These are phyloP conservation scores for Epinephelus fuscoguttatus DNA, from an alignment of 2,113 vertebrate genomes.

Conservation along the genomic window DNA sequence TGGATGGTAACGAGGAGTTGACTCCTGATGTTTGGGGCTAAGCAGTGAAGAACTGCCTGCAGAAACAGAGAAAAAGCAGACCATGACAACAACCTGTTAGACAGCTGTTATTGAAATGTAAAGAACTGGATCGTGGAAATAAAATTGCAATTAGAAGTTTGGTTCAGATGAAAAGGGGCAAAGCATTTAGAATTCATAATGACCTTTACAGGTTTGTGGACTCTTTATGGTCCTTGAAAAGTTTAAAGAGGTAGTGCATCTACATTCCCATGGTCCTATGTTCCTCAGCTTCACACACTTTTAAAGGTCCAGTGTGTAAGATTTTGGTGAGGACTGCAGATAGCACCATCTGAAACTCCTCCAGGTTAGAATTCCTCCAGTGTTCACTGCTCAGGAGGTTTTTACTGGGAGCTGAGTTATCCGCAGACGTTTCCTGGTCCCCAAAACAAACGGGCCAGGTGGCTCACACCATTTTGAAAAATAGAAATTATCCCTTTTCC, in stretches of 20 bases:
- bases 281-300: too few relatives aligned
- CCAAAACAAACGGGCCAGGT: too few relatives aligned
- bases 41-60: constrained; percentile 46
- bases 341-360: too few relatives aligned
- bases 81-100: neutral
- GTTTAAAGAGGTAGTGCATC: neutral
- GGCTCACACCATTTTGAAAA: too few relatives aligned
- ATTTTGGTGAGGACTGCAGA: too few relatives aligned
- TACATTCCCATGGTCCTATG: too few relatives aligned
- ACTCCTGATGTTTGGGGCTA: constrained; percentile 72
- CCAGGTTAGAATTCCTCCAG: too few relatives aligned
- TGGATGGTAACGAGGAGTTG: constrained; percentile 71
- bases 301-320: too few relatives aligned
- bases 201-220: neutral
- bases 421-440: too few relatives aligned
- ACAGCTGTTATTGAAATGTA: neutral
- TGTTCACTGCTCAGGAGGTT: too few relatives aligned
- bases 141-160: neutral
- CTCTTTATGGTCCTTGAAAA: neutral
- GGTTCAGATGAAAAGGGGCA: neutral
- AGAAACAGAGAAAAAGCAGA: constrained; percentile 26
- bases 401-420: too few relatives aligned
- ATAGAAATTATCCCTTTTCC: too few relatives aligned
- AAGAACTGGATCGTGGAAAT: neutral
- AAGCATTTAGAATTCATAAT: neutral